Base-by-base conservation (phyloP, 2,797 vertebrate genomes). In the Schizothorax lantsangensis region DNA sequence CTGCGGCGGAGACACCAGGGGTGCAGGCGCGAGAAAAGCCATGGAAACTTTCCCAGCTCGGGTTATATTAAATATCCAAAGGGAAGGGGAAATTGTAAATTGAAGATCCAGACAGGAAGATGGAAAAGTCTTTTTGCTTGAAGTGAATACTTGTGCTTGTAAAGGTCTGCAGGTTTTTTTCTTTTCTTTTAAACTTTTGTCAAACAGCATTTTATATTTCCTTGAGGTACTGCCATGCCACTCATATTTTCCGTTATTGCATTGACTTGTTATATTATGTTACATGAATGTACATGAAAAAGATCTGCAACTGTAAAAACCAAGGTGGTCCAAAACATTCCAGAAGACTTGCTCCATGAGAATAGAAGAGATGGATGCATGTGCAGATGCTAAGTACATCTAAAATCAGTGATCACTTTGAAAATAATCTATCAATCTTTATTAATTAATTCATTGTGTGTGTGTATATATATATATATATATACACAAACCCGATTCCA, bases 41-140 rank as follows among this genome's bases (percentile, higher is more conserved):
- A 93, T 94, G 95, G 95, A 96, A 95, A 95, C 91, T 94, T 92
- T 90, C 90, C 91, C 91, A 89, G 90, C 90, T 72, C 81, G 92
- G 90, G 88, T 71, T 84, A 92, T 95, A 93, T 95, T 94, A 92
- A 94, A 95, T 95, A 92, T 95, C 95, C 89, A 79, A 93, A 91
- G 93, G 87, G 90, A 92, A 87, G 79, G 79, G 92, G 90, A 94
- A 95, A 91, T 83, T 87, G 92, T 93, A 92, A 94, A 95, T 92
- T 92, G 91, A 94, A 93, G 92, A 93, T 95, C 93, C 94, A 95
- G 95, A 95, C 93, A n/a, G 90, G 91, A 93, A 94, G 91, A 94
- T 92, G 93, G 94, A 95, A 95, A 94, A 91, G 40, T 91, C 90
- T 91, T 92, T 93, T 93, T 91, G 92, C 92, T 84, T 93, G 79